A percentile compares a stretch with the other conserved stretches of the same genome.
Conservation (phyloP, 2,113 vertebrate genomes). For the Telmatochromis sp. region DNA sequence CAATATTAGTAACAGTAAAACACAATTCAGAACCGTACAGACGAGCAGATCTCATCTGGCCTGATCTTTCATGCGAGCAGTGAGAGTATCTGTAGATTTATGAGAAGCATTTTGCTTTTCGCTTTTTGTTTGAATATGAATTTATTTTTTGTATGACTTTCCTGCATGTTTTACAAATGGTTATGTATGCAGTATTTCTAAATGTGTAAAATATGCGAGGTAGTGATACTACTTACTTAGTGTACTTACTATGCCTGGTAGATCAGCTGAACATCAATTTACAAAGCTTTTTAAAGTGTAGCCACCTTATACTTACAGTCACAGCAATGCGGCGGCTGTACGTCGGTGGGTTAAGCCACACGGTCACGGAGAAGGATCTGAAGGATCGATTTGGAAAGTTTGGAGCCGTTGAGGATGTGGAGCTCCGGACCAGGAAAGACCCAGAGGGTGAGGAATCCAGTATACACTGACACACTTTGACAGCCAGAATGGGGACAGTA, state of each 20-base stretch:
- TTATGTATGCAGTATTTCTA: neutral
- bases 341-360: slow-evolving; percentile 82
- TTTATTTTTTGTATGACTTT: neutral
- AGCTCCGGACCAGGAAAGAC: slow-evolving; percentile 83
- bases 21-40: neutral
- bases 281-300: neutral
- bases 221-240: neutral
- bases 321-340: slow-evolving; percentile 75
- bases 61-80: neutral
- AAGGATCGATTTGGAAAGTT: slow-evolving; percentile 87
- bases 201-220: neutral
- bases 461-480: neutral
- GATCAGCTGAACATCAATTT: neutral
- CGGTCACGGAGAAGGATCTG: slow-evolving; percentile 80
- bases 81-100: neutral
- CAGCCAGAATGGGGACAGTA: neutral
- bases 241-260: neutral
- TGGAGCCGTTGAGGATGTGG: slow-evolving; percentile 80
- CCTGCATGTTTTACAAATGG: neutral
- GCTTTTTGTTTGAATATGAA: neutral
- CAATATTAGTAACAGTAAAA: neutral
- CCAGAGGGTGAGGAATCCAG: slow-evolving; percentile 73
- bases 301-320: neutral
- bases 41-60: neutral
- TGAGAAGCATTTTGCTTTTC: neutral